Evolutionary conservation across 2,888 invertebrate genomes (phyloP), one percentile per base, ranked within the genome.

Genomic region (Argyresthia albistria): DNA sequence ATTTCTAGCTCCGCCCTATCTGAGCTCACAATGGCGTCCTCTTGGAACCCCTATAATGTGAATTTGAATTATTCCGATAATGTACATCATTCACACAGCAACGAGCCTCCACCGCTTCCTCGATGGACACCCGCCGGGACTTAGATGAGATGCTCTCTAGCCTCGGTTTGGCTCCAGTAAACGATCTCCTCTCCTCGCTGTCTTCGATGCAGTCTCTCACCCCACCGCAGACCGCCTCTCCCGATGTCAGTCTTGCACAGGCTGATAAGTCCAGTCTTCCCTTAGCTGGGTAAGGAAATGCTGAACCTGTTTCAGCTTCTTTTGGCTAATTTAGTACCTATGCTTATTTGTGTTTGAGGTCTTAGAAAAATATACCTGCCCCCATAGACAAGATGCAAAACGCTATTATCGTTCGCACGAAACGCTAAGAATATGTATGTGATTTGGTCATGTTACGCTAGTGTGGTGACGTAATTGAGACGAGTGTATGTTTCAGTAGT

Each of bases 131-230:
- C 58, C 76, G 87, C 0, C 73, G 93, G 51, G 95, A 95, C 71
- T 76, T 96, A 55, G 96, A 97, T 78, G 95, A 95, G 69, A 93
- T 96, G 92, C 89, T 97, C 45, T 93, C 93, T 0, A 95, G 95
- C 0, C 82, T 96, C 51, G 96, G 96, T 48, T 95, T 97, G 61
- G 95, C 95, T 2, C 95, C 96, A 0, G 93, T 96, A 35, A 95
- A 95, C 66, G 95, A 95, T 76, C 94, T 95, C 7, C 80, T 95
- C 50, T 95, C 95, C 0, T 95, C 95, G 54, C 89, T 95, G 46
- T 94, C 95, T 0, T 95, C 94, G 59, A 92, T 93, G 74, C 93
- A 93, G 62, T 95, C 95, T 9, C 80, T 93, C 48, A 93, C 95
- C 11, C 94, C 95, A 1, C 95, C 95, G 60, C 93, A 93, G 67